Conservation (phyloP, 2,888 invertebrate species). For the Mesorhabditis spiculigera region DNA sequence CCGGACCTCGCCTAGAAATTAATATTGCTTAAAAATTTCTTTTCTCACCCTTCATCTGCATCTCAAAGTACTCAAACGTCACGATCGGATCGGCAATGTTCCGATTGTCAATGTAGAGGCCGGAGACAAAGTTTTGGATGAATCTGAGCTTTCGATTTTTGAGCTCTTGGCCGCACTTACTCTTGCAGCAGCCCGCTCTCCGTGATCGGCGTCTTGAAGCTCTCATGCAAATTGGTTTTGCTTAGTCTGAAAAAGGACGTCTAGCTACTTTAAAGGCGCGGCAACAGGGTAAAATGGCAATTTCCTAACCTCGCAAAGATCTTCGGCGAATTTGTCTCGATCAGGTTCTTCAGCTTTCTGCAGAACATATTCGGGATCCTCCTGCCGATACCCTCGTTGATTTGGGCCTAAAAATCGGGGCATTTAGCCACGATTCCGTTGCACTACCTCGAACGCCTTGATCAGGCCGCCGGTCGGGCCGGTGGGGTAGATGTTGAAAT, state of each 20-base stretch:
- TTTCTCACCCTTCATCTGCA: slow-evolving; percentile 43
- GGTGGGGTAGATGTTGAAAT: slow-evolving; percentile 46
- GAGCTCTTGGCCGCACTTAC: too few relatives aligned
- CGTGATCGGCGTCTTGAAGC: slow-evolving; percentile 8
- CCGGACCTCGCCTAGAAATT: slow-evolving; percentile 42
- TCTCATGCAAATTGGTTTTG: neutral
- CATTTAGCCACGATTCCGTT: too few relatives aligned
- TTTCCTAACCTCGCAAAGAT: slow-evolving; percentile 38
- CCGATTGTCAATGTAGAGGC: slow-evolving; percentile 49
- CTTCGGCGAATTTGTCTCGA: slow-evolving; percentile 50
- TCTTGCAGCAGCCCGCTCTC: slow-evolving; percentile 9
- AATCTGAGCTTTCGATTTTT: slow-evolving; percentile 33
- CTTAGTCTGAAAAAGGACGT: neutral
- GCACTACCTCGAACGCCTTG: slow-evolving; percentile 50
- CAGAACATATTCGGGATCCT: slow-evolving; percentile 52
- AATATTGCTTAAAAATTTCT: slow-evolving; percentile 4
- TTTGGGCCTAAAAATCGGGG: slow-evolving; percentile 31
- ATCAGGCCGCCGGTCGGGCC: slow-evolving; percentile 50
- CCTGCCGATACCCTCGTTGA: slow-evolving; percentile 51
- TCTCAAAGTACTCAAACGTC: slow-evolving; percentile 53
- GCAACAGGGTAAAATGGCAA: neutral
- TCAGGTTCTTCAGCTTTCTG: slow-evolving; percentile 42
- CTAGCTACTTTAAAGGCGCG: neutral
- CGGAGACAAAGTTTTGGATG: slow-evolving; percentile 43
- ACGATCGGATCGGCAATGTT: slow-evolving; percentile 48